Percentiles rank a stretch among this genome's conserved stretches.
phyloP scores from a whole-genome alignment of 2,113 vertebrate genomes.

The Bufo bufo region DNA sequence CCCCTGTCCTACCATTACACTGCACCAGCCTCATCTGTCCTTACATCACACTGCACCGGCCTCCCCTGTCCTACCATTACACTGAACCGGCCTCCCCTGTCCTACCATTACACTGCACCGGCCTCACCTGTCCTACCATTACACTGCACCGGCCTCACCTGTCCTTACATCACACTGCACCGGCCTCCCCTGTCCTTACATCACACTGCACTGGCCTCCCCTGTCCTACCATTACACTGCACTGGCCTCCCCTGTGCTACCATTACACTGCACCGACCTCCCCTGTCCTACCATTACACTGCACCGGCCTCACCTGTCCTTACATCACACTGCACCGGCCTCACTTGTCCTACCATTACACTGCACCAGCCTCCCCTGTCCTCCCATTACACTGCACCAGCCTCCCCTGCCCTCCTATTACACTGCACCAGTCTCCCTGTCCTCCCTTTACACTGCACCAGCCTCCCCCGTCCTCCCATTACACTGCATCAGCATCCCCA shows the following conservation, averaged over 20 bases:
- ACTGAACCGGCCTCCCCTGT: background rate
- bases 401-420: background rate
- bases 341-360: background rate
- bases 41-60: background rate
- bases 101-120: no score
- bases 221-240: background rate
- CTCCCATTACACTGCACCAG: background rate
- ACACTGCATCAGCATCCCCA: background rate
- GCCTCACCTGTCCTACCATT: background rate
- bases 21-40: background rate
- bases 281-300: background rate
- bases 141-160: background rate
- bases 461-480: background rate
- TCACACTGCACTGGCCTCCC: background rate
- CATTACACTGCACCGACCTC: background rate
- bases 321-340: background rate
- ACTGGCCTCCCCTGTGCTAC: background rate
- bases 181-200: background rate
- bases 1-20: background rate
- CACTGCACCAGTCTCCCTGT: background rate
- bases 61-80: background rate
- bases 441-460: background rate
- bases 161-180: background rate
- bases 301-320: background rate
- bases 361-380: background rate